phyloP scores from a whole-genome alignment of 2,797 vertebrate genomes.

The Tokudaia tokunoshimensis region DNA sequence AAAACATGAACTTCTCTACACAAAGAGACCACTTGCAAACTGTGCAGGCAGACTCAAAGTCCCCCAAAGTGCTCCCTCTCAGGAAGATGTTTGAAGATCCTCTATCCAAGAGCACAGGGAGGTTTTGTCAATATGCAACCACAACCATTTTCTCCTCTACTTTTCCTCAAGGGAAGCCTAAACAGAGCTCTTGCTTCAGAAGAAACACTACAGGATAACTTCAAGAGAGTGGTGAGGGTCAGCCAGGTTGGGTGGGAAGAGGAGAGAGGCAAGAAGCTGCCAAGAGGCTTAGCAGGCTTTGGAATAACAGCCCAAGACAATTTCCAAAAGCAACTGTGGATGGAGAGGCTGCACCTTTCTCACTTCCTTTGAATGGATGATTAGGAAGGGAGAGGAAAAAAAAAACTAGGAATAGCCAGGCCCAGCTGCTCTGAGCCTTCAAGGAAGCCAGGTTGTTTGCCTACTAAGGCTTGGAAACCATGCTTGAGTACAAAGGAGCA shows the following conservation, averaged over 20 bases:
- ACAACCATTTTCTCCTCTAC: conserved; percentile 18
- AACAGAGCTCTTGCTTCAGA: neutral
- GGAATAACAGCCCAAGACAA: neutral
- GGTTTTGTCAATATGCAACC: conserved; percentile 50
- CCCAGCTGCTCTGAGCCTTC: conserved; percentile 20
- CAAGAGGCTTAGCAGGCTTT: conserved; percentile 45
- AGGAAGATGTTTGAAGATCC: conserved; percentile 66
- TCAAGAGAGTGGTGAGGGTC: neutral
- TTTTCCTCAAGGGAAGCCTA: conserved; percentile 56
- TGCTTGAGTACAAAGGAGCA: neutral
- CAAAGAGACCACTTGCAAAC: conserved; percentile 71
- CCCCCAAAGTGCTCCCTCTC: neutral
- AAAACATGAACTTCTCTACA: neutral
- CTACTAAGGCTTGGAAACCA: conserved; percentile 35
- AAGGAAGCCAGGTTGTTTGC: neutral
- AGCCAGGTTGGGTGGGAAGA: neutral
- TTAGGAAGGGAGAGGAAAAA: neutral
- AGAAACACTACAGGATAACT: neutral
- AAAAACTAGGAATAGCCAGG: conserved; percentile 41
- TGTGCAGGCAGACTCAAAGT: conserved; percentile 55
- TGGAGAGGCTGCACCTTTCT: conserved; percentile 37
- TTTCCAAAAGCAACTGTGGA: conserved; percentile 44
- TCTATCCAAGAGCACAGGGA: conserved; percentile 64
- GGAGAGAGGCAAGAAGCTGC: conserved; percentile 34
- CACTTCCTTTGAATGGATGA: conserved; percentile 37